These are phyloP conservation scores for Pseudochirops corinnae DNA, from an alignment of 2,797 vertebrate genomes.

Conservation along the genomic window DNA sequence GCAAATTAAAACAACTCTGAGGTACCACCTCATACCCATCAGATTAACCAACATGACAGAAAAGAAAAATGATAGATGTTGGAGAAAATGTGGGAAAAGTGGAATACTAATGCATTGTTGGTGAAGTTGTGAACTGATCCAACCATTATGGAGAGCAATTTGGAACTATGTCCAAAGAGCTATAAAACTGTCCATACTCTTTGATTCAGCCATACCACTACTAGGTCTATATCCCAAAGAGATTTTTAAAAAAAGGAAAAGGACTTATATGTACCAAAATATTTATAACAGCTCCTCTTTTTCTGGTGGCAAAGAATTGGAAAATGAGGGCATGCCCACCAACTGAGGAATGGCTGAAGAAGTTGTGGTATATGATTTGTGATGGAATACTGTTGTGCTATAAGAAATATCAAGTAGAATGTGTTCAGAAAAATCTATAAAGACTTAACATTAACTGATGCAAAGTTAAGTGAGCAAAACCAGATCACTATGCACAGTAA, in stretches of 20 bases:
- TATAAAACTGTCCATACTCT: not conserved
- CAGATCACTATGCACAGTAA: not conserved
- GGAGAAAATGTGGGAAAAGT: not conserved
- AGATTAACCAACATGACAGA: not conserved
- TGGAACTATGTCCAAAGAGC: not conserved
- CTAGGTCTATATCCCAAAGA: not conserved
- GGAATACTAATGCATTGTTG: not conserved
- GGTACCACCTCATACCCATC: not conserved
- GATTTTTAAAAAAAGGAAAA: not conserved
- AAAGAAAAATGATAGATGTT: not conserved
- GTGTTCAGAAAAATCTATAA: not conserved
- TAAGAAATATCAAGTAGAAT: not conserved
- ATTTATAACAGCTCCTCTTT: too few relatives aligned
- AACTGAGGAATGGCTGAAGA: not conserved
- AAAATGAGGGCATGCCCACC: not conserved
- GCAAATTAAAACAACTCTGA: not conserved
- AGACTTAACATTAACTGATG: not conserved
- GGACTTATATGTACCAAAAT: not conserved
- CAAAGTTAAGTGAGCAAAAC: not conserved
- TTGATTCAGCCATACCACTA: not conserved
- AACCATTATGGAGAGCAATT: not conserved
- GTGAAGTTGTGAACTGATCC: not conserved
- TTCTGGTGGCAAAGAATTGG: not conserved
- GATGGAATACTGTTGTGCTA: not conserved
- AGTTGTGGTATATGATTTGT: not conserved